phyloP scores from a whole-genome alignment of 2,888 invertebrate genomes.

The Apantesis nais region DNA sequence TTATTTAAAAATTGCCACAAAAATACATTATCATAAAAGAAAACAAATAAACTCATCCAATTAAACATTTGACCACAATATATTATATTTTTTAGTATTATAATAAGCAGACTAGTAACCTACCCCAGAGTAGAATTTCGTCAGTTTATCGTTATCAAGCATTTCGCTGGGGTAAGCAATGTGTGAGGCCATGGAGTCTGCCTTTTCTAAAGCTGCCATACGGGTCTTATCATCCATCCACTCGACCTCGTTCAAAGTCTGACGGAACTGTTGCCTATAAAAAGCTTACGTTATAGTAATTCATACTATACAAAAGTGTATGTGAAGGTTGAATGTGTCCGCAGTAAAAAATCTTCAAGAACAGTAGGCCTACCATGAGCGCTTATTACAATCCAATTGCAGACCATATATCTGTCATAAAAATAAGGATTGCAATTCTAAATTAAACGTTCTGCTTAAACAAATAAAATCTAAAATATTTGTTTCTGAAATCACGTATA shows the following conservation, averaged over 20 bases:
- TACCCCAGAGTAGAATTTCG: conserved; percentile 91
- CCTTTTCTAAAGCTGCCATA: conserved; percentile 91
- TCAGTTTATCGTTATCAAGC: conserved; percentile 91
- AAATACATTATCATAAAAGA: background rate
- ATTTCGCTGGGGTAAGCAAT: conserved; percentile 97
- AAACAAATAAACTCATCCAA: background rate
- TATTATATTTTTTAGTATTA: background rate
- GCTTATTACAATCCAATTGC: no score
- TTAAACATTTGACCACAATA: background rate
- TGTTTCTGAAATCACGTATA: no score
- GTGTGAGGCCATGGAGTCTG: conserved; percentile 93
- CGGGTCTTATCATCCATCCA: conserved; percentile 97
- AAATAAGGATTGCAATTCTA: no score
- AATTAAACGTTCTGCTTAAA: no score
- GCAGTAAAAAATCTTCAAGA: background rate
- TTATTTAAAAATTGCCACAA: background rate
- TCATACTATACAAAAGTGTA: background rate
- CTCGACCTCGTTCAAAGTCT: conserved; percentile 91
- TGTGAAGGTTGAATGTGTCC: background rate
- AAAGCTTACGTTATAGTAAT: conserved; percentile 3
- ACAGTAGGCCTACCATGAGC: no score
- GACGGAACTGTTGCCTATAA: conserved; percentile 89
- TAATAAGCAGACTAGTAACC: conserved; percentile 49
- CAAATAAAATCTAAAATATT: no score
- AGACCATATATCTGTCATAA: no score